Evolutionary conservation across 1,140 invertebrate genomes (phyloP), one percentile per base, ranked within the genome.

Genomic region (Pogonognathellus flavescens): DNA sequence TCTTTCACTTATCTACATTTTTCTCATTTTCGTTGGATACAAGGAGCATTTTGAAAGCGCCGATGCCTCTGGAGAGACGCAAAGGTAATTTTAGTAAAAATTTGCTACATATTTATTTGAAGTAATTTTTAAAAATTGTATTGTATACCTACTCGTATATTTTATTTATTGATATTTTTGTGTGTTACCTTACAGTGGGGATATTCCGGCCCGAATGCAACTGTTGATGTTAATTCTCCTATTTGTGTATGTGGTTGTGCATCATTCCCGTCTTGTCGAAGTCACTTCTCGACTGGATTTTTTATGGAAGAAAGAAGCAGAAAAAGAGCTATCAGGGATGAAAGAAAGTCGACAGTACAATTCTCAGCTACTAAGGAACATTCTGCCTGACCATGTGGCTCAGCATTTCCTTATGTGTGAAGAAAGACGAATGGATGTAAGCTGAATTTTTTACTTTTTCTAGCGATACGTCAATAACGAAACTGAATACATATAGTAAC

Each of bases 301-400:
- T 90, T 92, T 99, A 8, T 99, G 97, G 97, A 98, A 98, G 95
- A 95, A 7, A 92, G 95, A 80, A 93, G 80, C 80, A 55, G 95
- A 97, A 90, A 93, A 94, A 72, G 97, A 98, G 90, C 92, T 98
- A 22, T 93, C 93, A n/a, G 97, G 98, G 89, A 98, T 98, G 95
- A 93, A 95, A 86, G 96, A 97, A 88, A 95, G 95, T 6, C 92
- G 95, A 66, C 93, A 95, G 85, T 96, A 96, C 88, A 97, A 97
- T 89, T 93, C 94, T 86, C 95, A 97, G 89, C 91, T 97, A 0
- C 90, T 97, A 60, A 95, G 97, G 89, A 99, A 99, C 90, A 99
- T 99, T 89, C 91, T 99, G 20, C 98, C 98, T 0, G 96, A 97
- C 90, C 97, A 99, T 90, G 98, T 99, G 10, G 97, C 98, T 0